phyloP scores from a whole-genome alignment of 2,113 vertebrate species.

The Lagenorhynchus albirostris region DNA sequence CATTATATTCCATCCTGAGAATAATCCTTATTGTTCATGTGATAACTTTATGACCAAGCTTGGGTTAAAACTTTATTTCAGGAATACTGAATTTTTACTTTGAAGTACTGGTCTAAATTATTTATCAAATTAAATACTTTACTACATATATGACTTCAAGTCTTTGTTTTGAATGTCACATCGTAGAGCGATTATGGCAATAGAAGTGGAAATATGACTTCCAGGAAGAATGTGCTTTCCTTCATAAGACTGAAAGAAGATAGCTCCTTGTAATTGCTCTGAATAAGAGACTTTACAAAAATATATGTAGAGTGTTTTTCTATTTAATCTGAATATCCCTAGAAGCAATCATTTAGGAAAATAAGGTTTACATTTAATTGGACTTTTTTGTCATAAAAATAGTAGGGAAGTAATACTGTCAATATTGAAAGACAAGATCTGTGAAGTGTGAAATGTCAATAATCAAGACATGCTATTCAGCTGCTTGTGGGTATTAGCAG shows the following conservation, averaged over 20 bases:
- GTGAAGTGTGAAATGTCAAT: neutral
- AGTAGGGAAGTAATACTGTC: neutral
- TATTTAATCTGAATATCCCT: neutral
- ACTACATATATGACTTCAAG: slow-evolving; percentile 66
- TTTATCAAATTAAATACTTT: slow-evolving; percentile 72
- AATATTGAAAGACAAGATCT: neutral
- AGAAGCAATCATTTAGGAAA: neutral
- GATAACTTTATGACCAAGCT: neutral
- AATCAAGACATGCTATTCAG: neutral
- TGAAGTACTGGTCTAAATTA: slow-evolving; percentile 63
- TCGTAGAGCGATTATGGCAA: slow-evolving; percentile 74
- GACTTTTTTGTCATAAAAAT: neutral
- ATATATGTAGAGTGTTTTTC: neutral
- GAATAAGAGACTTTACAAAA: neutral
- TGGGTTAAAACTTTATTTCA: slow-evolving; percentile 22
- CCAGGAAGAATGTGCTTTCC: slow-evolving; percentile 72
- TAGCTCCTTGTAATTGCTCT: neutral
- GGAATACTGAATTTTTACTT: slow-evolving; percentile 21
- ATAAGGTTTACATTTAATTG: neutral
- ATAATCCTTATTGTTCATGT: neutral
- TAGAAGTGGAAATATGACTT: slow-evolving; percentile 74
- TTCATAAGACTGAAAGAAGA: slow-evolving; percentile 66
- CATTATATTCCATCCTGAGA: neutral
- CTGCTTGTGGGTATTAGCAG: neutral
- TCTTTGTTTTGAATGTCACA: slow-evolving; percentile 74